phyloP scores from a whole-genome alignment of 2,888 invertebrate species.

The Emmelina monodactyla region DNA sequence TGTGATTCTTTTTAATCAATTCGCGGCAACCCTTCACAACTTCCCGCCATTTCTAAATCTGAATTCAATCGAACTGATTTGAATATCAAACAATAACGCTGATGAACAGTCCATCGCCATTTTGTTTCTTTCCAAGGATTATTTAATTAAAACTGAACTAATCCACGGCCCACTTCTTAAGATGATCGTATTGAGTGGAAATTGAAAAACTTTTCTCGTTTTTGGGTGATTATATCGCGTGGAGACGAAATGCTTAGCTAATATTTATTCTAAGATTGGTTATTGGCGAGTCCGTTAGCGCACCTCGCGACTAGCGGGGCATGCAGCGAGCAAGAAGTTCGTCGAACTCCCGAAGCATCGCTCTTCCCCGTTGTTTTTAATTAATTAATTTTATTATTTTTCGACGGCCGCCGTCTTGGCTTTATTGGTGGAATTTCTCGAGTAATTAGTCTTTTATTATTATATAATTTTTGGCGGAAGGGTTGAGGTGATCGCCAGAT shows the following conservation, averaged over 20 bases:
- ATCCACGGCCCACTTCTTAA: conserved; percentile 29
- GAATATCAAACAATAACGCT: conserved; percentile 1
- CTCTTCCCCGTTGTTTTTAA: conserved; percentile 49
- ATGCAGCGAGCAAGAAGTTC: conserved; percentile 2
- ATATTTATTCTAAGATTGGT: too few relatives aligned
- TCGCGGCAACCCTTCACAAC: conserved; percentile 23
- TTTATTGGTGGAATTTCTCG: conserved; percentile 58
- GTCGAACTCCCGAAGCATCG: too few relatives aligned
- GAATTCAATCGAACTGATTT: conserved; percentile 1
- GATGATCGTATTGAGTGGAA: conserved; percentile 41
- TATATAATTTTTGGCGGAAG: conserved; percentile 60
- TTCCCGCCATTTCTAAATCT: too few relatives aligned
- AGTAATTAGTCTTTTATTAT: conserved; percentile 67
- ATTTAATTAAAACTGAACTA: conserved; percentile 42
- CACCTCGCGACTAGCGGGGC: conserved; percentile 20
- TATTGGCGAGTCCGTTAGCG: conserved; percentile 21
- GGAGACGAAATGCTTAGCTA: conserved; percentile 45
- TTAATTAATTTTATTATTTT: conserved; percentile 67
- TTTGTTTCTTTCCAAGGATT: conserved; percentile 13
- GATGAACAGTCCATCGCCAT: not conserved
- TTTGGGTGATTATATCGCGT: conserved; percentile 44
- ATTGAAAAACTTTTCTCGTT: conserved; percentile 62
- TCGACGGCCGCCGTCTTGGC: conserved; percentile 47
- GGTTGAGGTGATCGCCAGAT: conserved; percentile 48
- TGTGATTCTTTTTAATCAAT: conserved; percentile 31